Base-by-base conservation (phyloP, 2,797 vertebrate genomes). In the Semaprochilodus insignis region DNA sequence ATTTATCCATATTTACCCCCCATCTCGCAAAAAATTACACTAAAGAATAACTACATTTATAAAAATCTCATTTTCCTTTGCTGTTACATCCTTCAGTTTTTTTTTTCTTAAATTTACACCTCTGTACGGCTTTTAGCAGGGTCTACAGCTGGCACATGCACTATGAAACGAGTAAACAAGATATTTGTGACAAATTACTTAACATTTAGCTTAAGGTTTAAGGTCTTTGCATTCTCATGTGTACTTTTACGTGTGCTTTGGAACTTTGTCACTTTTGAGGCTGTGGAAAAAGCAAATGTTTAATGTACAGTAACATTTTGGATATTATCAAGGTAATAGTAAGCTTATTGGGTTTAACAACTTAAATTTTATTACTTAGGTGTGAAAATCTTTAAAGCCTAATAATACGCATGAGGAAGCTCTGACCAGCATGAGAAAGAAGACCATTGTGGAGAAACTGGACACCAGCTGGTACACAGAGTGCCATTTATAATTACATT, bases 1-100 rank as follows among this genome's bases (percentile, higher is more conserved):
- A 6, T 4, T 44, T 5, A 44, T 44, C 4, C 44, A 44, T 44
- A 1, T 44, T 5, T 44, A 40, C 44, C 4, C 8, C 44, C 44
- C 44, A 5, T 5, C 44, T 44, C 36, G 6, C 6, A 36, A 36
- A 36, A 1, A 54, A 54, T 2, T 54, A 54, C 52, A 17, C 6
- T 54, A 10, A 14, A 3, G 52, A 54, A n/a, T n/a, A n/a, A 55
- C 54, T 17, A 55, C 54, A 36, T 36, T 55, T 5, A 55, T 6
- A 19, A 17, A 55, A 17, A 19, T 16, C 4, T 4, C 54, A 8
- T 60, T n/a, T 25, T 8, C n/a, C 8, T 60, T 10, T 60, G 6
- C 59, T 60, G 59, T 60, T 21, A 60, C 21, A 2, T 93, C 91
- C 91, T 94, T 92, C 82, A 92, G 85, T 87, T 94, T 94, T 79